Evolutionary conservation across 2,797 vertebrate species (phyloP).

Genomic region (Danio albolineatus): DNA sequence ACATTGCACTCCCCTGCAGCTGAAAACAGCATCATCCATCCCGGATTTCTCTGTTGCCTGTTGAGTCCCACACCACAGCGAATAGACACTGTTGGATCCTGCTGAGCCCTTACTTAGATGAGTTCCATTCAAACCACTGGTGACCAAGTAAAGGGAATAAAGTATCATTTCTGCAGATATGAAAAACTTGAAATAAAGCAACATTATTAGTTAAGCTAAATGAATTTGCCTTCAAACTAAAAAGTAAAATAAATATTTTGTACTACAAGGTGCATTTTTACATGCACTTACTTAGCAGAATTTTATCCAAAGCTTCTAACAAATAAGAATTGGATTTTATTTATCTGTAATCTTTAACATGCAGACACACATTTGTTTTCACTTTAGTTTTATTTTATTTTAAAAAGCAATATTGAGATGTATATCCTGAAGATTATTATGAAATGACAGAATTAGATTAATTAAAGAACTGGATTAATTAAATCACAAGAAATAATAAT

Average conservation of each 20-base stretch:
- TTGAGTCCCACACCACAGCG: conserved; percentile 6
- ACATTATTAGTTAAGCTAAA: background rate
- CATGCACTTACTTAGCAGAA: no score
- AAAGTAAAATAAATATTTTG: background rate
- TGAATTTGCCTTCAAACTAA: background rate
- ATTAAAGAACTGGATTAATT: no score
- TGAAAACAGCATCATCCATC: conserved; percentile 18
- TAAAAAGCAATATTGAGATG: no score
- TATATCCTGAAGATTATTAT: no score
- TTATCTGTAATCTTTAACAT: no score
- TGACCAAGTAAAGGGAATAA: background rate
- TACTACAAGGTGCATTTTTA: no score
- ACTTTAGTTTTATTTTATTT: no score
- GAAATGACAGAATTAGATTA: no score
- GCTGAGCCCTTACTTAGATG: conserved; percentile 1
- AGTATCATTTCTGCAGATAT: background rate
- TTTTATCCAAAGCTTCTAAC: no score
- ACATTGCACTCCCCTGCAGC: conserved; percentile 10
- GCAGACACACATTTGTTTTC: no score
- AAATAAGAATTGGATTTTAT: no score
- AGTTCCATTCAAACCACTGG: background rate
- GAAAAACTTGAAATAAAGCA: background rate
- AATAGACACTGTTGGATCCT: conserved; percentile 12
- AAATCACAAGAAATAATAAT: no score
- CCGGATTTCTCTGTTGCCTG: background rate